A percentile compares a stretch with the other conserved stretches of the same genome.
Conservation (phyloP, 2,888 invertebrate species). For the Phengaris alcon region DNA sequence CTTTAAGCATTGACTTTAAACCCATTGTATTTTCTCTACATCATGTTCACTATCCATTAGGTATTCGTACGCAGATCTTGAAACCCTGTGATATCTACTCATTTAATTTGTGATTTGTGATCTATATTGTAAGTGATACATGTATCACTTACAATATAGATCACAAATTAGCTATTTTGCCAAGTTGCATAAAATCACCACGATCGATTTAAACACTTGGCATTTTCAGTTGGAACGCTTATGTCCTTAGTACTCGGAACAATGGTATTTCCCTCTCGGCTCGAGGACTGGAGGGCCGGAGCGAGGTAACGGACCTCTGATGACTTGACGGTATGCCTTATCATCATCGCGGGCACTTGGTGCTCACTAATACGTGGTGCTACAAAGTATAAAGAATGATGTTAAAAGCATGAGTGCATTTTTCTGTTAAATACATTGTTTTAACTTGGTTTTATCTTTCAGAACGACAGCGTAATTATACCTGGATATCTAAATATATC, state of each 20-base stretch:
- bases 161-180: neutral
- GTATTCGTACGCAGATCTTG: no score
- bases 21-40: no score
- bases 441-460: no score
- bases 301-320: slow-evolving; percentile 41
- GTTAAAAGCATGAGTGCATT: neutral
- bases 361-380: neutral
- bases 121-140: no score
- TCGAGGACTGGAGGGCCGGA: slow-evolving; percentile 35
- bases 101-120: neutral
- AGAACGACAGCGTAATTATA: no score
- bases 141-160: no score
- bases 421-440: no score
- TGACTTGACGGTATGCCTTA: slow-evolving; percentile 46
- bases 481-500: no score
- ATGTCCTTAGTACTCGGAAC: slow-evolving; percentile 37
- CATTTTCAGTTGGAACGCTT: slow-evolving; percentile 9
- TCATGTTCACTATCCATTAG: no score
- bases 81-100: no score
- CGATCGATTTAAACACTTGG: neutral
- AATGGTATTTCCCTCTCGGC: slow-evolving; percentile 52
- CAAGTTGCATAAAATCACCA: neutral
- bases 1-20: no score
- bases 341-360: slow-evolving; percentile 42
- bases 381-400: neutral